phyloP scores from a whole-genome alignment of 2,113 vertebrate species.

The Hydrolagus affinis region DNA sequence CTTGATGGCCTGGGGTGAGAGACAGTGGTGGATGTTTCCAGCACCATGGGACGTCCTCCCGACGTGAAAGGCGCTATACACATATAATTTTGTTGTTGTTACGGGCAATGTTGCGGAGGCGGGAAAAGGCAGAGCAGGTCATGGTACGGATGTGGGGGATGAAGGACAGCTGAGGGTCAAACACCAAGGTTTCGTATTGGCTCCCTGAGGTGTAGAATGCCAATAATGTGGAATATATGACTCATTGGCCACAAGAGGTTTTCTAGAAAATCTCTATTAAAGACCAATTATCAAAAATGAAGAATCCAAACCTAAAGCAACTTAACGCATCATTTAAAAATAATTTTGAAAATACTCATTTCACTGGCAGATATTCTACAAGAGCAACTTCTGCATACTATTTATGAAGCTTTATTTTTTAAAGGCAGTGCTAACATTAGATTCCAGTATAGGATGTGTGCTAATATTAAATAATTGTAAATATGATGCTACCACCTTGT shows the following conservation, averaged over 20 bases:
- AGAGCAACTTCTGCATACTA: neutral
- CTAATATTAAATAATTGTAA: neutral
- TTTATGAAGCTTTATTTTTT: neutral
- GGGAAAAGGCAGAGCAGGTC: too few relatives aligned
- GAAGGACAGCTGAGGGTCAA: too few relatives aligned
- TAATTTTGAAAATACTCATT: slow-evolving; percentile 8
- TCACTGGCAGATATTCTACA: neutral
- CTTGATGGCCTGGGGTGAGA: too few relatives aligned
- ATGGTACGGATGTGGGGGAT: too few relatives aligned
- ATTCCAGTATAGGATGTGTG: neutral
- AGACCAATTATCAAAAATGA: neutral
- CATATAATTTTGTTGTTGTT: too few relatives aligned
- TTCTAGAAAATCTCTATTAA: neutral
- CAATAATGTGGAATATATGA: neutral
- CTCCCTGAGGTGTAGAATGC: too few relatives aligned
- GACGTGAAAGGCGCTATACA: too few relatives aligned
- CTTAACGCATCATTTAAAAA: neutral
- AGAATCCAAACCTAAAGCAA: neutral
- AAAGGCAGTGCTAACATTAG: neutral
- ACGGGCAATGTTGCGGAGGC: too few relatives aligned
- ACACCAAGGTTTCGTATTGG: too few relatives aligned
- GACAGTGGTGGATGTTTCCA: too few relatives aligned
- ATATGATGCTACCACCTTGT: slow-evolving; percentile 21
- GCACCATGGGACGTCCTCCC: too few relatives aligned
- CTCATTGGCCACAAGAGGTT: neutral